Base-by-base conservation (phyloP, 2,113 vertebrate genomes). In the mouse (Mus musculus) region DNA sequence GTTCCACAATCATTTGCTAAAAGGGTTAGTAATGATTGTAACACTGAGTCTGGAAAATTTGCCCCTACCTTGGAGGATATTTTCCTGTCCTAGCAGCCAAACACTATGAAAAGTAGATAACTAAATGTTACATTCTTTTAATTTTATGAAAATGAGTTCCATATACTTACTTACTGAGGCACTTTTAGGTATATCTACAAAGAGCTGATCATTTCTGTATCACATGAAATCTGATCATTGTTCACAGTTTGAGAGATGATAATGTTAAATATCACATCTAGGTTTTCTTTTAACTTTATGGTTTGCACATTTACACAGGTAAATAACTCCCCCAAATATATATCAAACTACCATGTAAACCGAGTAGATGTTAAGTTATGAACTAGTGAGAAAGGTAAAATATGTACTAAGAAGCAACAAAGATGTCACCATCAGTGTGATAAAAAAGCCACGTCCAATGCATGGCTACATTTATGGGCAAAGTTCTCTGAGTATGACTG, bases 261-360 rank as follows among this genome's bases (percentile, higher is more conserved):
- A 39, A 6, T 92, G 26, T 56, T 89, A 67, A 67, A 24, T 22
- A 86, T 91, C 26, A 61, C 19, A 69, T 69, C 76, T 80, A 11
- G 88, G 42, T n/a, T 95, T n/a, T 87, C 89, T 92, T 90, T 94
- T 39, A 91, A 65, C 2, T 26, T 80, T 56, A 91, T 39, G 28
- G 3, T 73, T 80, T 91, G 46, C 77, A 77, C 42, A 77, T 46
- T 80, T 94, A 54, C 75, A 36, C 59, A n/a, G 14, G 80, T 7
- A 42, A 89, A 65, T 88, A 36, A 11, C 71, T 73, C 84, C 30
- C 56, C 42, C 92, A 82, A 93, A 81, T 78, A 71, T 42, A 20
- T 73, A 78, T 69, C 7, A 88, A 61, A 56, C 88, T 92, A 46
- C 42, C n/a, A 80, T 10, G 75, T 95, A 33, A 85, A 90, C 42